phyloP scores from a whole-genome alignment of 2,888 invertebrate genomes.

The Agapostemon virescens region DNA sequence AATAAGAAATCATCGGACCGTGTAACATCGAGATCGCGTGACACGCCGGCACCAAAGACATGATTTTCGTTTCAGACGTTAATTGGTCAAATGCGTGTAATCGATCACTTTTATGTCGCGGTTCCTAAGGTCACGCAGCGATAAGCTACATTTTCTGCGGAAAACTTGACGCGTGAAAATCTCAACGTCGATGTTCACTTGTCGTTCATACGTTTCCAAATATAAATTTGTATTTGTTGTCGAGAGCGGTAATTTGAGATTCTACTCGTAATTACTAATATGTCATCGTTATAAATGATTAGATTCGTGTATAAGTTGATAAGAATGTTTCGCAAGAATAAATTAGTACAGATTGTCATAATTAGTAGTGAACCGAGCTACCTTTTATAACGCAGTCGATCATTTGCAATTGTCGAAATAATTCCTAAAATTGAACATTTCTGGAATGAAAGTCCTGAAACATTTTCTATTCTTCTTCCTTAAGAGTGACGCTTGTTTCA shows the following conservation, averaged over 20 bases:
- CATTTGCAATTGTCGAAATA: neutral
- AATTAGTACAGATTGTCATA: neutral
- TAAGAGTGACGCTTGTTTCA: neutral
- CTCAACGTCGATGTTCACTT: too few species aligned
- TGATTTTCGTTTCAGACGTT: conserved; percentile 47
- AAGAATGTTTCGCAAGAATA: neutral
- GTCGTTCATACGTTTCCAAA: too few species aligned
- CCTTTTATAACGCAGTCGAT: neutral
- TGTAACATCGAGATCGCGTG: conserved; percentile 44
- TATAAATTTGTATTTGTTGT: too few species aligned
- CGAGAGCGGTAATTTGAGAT: too few species aligned
- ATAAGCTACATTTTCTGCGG: neutral
- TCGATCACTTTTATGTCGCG: conserved; percentile 19
- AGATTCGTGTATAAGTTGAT: neutral
- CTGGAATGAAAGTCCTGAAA: neutral
- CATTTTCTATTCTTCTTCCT: neutral
- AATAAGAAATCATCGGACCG: conserved; percentile 56
- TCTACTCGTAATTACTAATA: too few species aligned
- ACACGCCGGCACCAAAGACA: conserved; percentile 40
- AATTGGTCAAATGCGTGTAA: conserved; percentile 25
- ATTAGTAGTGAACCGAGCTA: neutral
- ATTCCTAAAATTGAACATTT: neutral
- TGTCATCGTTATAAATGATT: too few species aligned
- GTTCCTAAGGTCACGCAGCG: neutral
- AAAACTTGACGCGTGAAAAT: neutral